A percentile compares a stretch with the other conserved stretches of the same genome.
Conservation (phyloP, 2,113 vertebrate species). For the Grantiella picta region DNA sequence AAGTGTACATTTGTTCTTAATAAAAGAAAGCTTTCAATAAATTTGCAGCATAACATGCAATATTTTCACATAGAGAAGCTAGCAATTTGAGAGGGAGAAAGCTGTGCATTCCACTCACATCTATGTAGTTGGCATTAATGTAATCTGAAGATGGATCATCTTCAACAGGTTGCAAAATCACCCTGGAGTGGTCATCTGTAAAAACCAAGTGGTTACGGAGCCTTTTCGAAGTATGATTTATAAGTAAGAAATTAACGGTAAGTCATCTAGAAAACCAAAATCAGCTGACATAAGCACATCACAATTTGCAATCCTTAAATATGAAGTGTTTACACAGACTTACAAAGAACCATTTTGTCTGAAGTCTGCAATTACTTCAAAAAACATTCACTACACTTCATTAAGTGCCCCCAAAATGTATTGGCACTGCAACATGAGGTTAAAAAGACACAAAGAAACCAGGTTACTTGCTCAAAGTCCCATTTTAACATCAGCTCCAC, state of each 20-base stretch:
- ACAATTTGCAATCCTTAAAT: background rate
- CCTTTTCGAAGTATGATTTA: constrained; percentile 17
- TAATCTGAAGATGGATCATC: constrained; percentile 99
- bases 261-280: constrained; percentile 1
- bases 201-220: constrained; percentile 44
- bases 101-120: constrained; percentile 90
- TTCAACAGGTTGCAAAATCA: constrained; percentile 97
- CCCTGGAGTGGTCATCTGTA: constrained; percentile 97
- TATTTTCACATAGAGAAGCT: constrained; percentile 81
- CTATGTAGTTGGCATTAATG: constrained; percentile 99
- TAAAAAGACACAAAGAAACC: background rate
- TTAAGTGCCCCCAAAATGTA: background rate
- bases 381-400: background rate
- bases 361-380: background rate
- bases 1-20: constrained; percentile 85
- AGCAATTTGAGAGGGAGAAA: constrained; percentile 61
- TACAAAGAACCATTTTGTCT: background rate
- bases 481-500: constrained; percentile 1
- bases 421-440: background rate
- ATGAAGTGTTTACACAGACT: background rate
- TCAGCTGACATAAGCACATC: background rate
- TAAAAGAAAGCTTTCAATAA: constrained; percentile 79
- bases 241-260: background rate
- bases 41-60: constrained; percentile 81
- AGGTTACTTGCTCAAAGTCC: background rate